These are phyloP conservation scores for Dicycla oo DNA, from an alignment of 2,888 invertebrate genomes.

Conservation along the genomic window DNA sequence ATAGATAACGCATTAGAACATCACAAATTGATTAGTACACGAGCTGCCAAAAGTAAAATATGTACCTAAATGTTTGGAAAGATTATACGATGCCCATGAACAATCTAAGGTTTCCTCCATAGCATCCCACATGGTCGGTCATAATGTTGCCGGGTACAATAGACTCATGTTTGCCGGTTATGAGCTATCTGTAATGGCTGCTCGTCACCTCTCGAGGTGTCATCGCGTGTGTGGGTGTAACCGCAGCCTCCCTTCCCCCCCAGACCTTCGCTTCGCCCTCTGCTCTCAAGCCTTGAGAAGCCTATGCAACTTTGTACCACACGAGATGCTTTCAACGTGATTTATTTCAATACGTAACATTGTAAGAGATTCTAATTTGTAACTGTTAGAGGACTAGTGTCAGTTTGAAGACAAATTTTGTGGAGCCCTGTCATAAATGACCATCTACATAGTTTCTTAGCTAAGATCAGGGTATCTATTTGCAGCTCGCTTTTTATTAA, in stretches of 20 bases:
- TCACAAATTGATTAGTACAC: too few relatives aligned
- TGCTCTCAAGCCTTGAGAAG: slow-evolving; percentile 51
- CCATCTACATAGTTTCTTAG: slow-evolving; percentile 6
- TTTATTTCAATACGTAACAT: slow-evolving; percentile 43
- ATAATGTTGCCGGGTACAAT: slow-evolving; percentile 53
- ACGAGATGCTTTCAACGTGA: slow-evolving; percentile 36
- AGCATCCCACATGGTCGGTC: slow-evolving; percentile 36
- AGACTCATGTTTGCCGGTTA: slow-evolving; percentile 48
- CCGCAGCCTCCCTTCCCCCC: slow-evolving; percentile 64
- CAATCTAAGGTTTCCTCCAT: slow-evolving; percentile 31
- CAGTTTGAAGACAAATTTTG: slow-evolving; percentile 17
- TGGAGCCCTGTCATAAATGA: slow-evolving; percentile 10
- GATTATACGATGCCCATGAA: slow-evolving; percentile 16
- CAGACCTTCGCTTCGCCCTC: slow-evolving; percentile 56
- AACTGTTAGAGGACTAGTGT: slow-evolving; percentile 11
- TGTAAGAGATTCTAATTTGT: slow-evolving; percentile 32
- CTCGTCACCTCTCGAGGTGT: slow-evolving; percentile 66
- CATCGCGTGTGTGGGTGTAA: slow-evolving; percentile 75
- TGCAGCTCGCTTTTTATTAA: background rate
- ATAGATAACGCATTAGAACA: too few relatives aligned
- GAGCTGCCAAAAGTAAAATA: too few relatives aligned
- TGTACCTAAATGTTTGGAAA: too few relatives aligned
- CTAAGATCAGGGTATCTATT: background rate
- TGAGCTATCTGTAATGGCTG: slow-evolving; percentile 61
- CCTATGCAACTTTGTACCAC: slow-evolving; percentile 46